phyloP scores from a whole-genome alignment of 2,888 invertebrate species.

The Agrotis ipsilon region DNA sequence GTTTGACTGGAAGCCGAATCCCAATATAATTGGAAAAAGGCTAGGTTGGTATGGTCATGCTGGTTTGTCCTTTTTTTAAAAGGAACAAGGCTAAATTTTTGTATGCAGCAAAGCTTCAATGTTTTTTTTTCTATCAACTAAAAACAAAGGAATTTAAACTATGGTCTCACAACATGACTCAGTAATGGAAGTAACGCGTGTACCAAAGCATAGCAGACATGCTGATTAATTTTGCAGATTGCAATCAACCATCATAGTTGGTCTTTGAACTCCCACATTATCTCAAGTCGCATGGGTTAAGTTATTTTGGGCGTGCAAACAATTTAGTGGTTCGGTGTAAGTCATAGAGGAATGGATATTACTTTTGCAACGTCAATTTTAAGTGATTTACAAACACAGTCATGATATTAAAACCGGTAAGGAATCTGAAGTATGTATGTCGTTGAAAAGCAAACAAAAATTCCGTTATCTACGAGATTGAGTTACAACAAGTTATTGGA shows the following conservation, averaged over 20 bases:
- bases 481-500: neutral
- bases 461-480: conserved; percentile 14
- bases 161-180: conserved; percentile 53
- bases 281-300: conserved; percentile 27
- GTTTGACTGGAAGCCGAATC: no score
- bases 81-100: neutral
- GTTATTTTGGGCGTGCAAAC: conserved; percentile 34
- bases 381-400: neutral
- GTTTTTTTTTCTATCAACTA: conserved; percentile 5
- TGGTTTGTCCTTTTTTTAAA: neutral
- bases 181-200: conserved; percentile 55
- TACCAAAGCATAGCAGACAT: conserved; percentile 30
- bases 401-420: conserved; percentile 23
- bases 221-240: conserved; percentile 65
- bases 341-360: conserved; percentile 22
- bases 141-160: conserved; percentile 44
- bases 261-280: conserved; percentile 31
- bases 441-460: conserved; percentile 15
- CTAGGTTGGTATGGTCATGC: no score
- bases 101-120: no score
- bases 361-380: neutral
- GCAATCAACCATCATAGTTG: conserved; percentile 30
- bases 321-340: conserved; percentile 27
- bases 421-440: conserved; percentile 1
- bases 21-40: no score